Conservation (phyloP, 2,113 vertebrate species). For the Heteronetta atricapilla region DNA sequence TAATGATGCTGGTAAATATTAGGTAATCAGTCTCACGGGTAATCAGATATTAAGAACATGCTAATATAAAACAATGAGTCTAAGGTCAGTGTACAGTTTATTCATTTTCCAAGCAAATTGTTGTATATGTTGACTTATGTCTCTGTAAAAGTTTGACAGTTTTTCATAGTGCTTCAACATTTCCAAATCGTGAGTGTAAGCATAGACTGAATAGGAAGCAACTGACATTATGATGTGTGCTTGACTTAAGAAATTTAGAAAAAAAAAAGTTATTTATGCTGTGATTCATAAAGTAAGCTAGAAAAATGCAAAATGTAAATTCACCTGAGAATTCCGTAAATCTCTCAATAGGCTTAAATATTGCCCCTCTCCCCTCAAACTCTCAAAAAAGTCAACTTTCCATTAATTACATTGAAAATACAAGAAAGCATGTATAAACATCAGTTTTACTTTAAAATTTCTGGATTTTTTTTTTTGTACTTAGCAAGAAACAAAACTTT, state of each 20-base stretch:
- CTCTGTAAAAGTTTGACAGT: background rate
- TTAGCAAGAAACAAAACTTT: background rate
- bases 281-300: background rate
- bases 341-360: background rate
- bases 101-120: background rate
- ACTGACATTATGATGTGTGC: rapidly evolving
- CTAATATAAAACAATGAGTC: background rate
- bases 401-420: background rate
- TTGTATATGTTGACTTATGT: background rate
- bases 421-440: background rate
- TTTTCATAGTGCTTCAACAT: background rate
- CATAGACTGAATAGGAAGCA: background rate
- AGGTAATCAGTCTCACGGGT: background rate
- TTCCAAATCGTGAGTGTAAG: background rate
- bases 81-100: background rate
- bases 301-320: background rate
- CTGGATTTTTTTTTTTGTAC: background rate
- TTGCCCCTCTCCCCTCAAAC: background rate
- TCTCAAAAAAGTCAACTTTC: background rate
- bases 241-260: background rate
- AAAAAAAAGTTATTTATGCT: background rate
- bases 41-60: background rate
- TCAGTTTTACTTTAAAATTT: background rate
- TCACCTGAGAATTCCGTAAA: background rate
- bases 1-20: conserved; percentile 3